A percentile compares a stretch with the other conserved stretches of the same genome.
Evolutionary conservation across 2,888 invertebrate genomes (phyloP).

Genomic region (Amiota mariae): DNA sequence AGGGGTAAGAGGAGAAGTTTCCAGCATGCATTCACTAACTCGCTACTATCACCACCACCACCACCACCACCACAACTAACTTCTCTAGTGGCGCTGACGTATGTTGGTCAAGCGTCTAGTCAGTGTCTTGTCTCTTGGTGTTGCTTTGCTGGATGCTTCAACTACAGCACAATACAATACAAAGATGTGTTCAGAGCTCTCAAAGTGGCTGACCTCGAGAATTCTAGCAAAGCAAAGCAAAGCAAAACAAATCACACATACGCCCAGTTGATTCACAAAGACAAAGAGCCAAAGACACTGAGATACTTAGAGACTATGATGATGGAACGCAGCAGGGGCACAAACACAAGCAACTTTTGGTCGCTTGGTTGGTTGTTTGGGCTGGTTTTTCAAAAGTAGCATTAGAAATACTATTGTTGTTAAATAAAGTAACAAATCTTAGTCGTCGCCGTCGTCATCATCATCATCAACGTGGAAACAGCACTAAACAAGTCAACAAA

Average conservation of each 20-base stretch:
- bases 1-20: too few relatives aligned
- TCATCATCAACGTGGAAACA: background rate
- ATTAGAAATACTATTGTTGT: slow-evolving; percentile 39
- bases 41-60: too few relatives aligned
- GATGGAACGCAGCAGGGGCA: background rate
- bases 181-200: background rate
- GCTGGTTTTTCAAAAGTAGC: background rate
- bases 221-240: slow-evolving; percentile 18
- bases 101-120: slow-evolving; percentile 23
- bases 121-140: background rate
- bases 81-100: slow-evolving; percentile 16
- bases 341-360: background rate
- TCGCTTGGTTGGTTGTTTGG: background rate
- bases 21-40: too few relatives aligned
- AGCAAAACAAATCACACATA: slow-evolving; percentile 57
- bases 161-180: background rate
- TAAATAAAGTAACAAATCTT: background rate
- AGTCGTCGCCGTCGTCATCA: background rate
- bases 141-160: background rate
- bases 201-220: slow-evolving; percentile 63
- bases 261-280: slow-evolving; percentile 38
- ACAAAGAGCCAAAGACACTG: too few relatives aligned
- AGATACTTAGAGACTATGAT: too few relatives aligned
- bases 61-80: background rate
- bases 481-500: slow-evolving; percentile 34